Percentiles rank a stretch among this genome's conserved stretches.
These are phyloP conservation scores for Papilio protenor DNA, from an alignment of 2,888 invertebrate species.

Conservation along the genomic window DNA sequence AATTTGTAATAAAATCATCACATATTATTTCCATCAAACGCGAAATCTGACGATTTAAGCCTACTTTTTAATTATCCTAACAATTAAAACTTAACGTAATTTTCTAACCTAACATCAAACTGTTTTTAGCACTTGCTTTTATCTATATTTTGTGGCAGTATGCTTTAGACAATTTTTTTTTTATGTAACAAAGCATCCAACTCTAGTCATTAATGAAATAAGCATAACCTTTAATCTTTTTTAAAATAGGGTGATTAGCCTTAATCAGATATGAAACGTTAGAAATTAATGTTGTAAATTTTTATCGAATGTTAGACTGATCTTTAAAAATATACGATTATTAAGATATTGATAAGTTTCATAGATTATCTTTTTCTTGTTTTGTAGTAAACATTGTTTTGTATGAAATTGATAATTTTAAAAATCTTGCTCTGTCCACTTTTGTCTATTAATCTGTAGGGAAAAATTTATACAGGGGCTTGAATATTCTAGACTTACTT, in stretches of 20 bases:
- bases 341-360: conserved; percentile 71
- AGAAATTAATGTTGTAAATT: conserved; percentile 72
- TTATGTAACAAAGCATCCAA: not conserved
- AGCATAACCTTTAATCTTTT: conserved; percentile 31
- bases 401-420: conserved; percentile 55
- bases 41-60: not conserved
- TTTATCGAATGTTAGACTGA: conserved; percentile 84
- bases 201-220: conserved; percentile 30
- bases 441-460: conserved; percentile 64
- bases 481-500: conserved; percentile 60
- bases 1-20: not conserved
- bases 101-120: not conserved
- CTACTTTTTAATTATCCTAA: not conserved
- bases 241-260: conserved; percentile 62
- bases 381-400: conserved; percentile 60
- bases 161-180: not conserved
- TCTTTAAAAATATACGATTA: conserved; percentile 80
- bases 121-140: not conserved
- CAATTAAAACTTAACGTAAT: not conserved
- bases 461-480: conserved; percentile 73
- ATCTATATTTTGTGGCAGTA: conserved; percentile 1
- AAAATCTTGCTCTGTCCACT: conserved; percentile 73
- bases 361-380: conserved; percentile 67
- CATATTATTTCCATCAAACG: not conserved
- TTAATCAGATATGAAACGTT: conserved; percentile 64